Evolutionary conservation across 2,113 vertebrate genomes (phyloP).

Genomic region (Sardina pilchardus): DNA sequence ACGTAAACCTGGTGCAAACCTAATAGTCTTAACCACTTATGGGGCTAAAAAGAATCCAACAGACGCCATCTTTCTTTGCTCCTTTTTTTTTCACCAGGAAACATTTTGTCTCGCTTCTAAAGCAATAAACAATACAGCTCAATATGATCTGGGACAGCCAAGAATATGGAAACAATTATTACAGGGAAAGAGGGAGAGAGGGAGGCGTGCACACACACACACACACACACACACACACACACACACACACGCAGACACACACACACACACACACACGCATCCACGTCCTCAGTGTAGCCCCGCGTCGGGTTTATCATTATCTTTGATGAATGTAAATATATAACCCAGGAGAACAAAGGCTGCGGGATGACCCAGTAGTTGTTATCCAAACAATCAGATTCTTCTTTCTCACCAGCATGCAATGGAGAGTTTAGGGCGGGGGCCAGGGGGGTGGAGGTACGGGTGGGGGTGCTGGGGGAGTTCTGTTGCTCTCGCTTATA

Average conservation of each 20-base stretch:
- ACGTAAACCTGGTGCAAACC: constrained; percentile 25
- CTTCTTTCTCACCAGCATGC: neutral
- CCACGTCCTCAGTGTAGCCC: neutral
- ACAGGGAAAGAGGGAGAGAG: constrained; percentile 25
- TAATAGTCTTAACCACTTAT: constrained; percentile 40
- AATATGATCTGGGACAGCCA: constrained; percentile 38
- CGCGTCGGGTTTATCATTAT: neutral
- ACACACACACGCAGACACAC: neutral
- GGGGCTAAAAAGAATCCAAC: constrained; percentile 39
- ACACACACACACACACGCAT: neutral
- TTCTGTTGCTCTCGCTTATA: neutral
- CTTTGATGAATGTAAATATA: constrained; percentile 17
- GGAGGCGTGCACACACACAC: constrained; percentile 2
- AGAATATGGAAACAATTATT: constrained; percentile 52
- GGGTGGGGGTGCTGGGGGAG: neutral
- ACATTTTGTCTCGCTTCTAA: constrained; percentile 38
- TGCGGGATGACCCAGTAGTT: neutral
- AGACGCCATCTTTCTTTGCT: constrained; percentile 43
- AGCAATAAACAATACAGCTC: constrained; percentile 47
- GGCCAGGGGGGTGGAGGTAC: neutral
- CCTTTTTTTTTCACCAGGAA: constrained; percentile 25
- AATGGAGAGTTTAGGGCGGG: neutral
- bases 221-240: neutral
- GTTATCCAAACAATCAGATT: constrained; percentile 8
- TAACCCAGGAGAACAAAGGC: neutral